Base-by-base conservation (phyloP, 1,140 invertebrate genomes). In the Zophobas morio region DNA sequence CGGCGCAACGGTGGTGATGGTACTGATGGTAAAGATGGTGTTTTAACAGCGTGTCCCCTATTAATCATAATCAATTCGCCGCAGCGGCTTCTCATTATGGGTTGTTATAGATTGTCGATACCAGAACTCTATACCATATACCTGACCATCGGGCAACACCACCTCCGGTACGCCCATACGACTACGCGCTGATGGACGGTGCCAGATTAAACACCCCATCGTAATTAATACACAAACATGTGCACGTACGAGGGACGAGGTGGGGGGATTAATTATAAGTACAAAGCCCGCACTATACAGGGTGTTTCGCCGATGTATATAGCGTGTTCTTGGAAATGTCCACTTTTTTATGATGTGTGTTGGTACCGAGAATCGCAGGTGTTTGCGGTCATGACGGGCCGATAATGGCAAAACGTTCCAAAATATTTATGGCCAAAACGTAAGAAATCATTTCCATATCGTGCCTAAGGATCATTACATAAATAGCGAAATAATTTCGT, bases 31-130 rank as follows among this genome's bases (percentile, higher is more conserved):
- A 63, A 77, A 70, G 73, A 76, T 75, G 77, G 78, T 79, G 77
- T 76, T 79, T 81, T 80, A 76, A 60, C 79, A 74, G 49, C 74
- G 74, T 57, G 75, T 78, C 80, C 70, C 53, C 78, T 81, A 84
- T 85, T 84, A 85, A 85, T 85, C 83, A 84, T 85, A 84, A 85
- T 85, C 84, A 85, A 85, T 85, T 84, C 84, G 47, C 66, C 76
- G 76, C 57, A 72, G 84, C 84, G 84, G 84, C 84, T 85, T 83
- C 83, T 85, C 84, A 85, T 85, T 85, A 85, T 83, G 78, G 83
- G 84, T 81, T 85, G 84, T 85, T 85, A 84, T 84, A 85, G 84
- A 85, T 85, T 81, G 83, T 81, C 81, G 84, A 84, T 85, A 85
- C 74, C 75, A 51, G 66, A 56, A 76, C 79, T 73, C 57, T 78